phyloP scores from a whole-genome alignment of 2,888 invertebrate genomes.

The Polyploca ridens region DNA sequence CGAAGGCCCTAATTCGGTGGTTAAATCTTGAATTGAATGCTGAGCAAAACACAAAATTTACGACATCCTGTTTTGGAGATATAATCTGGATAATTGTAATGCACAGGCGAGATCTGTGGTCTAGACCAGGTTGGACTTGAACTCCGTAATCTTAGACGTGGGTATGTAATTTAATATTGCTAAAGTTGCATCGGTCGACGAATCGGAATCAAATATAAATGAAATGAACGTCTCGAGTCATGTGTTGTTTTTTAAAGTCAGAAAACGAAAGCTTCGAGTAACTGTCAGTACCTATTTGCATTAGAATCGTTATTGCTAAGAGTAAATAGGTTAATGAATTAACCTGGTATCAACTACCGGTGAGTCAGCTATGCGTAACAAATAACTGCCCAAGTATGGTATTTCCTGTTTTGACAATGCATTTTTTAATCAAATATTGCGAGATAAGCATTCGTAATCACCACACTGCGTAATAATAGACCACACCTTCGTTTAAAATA shows the following conservation, averaged over 20 bases:
- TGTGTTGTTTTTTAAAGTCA: conserved; percentile 6
- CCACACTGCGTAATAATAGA: no score
- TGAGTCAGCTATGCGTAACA: conserved; percentile 45
- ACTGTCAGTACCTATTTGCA: conserved; percentile 9
- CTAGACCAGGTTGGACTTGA: conserved; percentile 40
- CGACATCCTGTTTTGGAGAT: conserved; percentile 69
- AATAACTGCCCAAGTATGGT: conserved; percentile 46
- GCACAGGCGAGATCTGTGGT: conserved; percentile 31
- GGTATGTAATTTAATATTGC: conserved; percentile 37
- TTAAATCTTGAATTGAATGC: conserved; percentile 36
- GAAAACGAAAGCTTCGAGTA: conserved; percentile 29
- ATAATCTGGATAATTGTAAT: conserved; percentile 66
- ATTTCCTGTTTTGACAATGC: conserved; percentile 53
- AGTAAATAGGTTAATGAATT: conserved; percentile 53
- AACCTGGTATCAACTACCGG: conserved; percentile 43
- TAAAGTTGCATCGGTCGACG: neutral
- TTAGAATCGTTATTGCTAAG: neutral
- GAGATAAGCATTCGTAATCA: neutral
- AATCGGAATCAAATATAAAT: neutral
- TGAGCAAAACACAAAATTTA: conserved; percentile 52
- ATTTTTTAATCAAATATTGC: conserved; percentile 15
- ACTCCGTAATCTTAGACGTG: conserved; percentile 28
- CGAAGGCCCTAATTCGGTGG: conserved; percentile 29
- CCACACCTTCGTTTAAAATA: neutral
- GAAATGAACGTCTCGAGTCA: neutral